Base-by-base conservation (phyloP, 92 coral and sea anemone genomes). In the Epizoanthus rinbou region DNA sequence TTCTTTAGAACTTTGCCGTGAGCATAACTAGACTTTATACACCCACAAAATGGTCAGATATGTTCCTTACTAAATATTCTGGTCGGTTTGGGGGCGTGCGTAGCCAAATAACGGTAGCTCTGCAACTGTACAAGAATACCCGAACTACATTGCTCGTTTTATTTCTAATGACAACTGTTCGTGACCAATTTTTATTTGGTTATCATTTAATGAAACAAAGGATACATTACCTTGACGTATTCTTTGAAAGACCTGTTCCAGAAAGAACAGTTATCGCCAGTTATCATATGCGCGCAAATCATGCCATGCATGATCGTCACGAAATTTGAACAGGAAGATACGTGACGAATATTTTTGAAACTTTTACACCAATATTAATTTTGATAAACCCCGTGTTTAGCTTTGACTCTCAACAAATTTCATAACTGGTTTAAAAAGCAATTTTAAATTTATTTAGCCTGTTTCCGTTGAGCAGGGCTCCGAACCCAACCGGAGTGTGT, bases 331-430 rank as follows among this genome's bases (percentile, higher is more conserved):
- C 4, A 17, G 43, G 52, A 78, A 60, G 25, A 19, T 21, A 15
- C 7, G 10, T 78, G 82, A 78, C 82, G 82, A 63, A 62, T 21
- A 60, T 63, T 69, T 69, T 69, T 41, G 22, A 78, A 62, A 78
- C 35, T 17, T 17, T 74, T 23, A n/a, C 14, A 76, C 66, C n/a
- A 75, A 33, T 50, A 9, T 57, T 31, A 4, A 37, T 5, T 3
- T 2, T 41, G 33, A n/a, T 21, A 8, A 39, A 33, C 18, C 47
- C 6, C 13, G 18, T 39, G 15, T 50, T 50, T 50, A 50, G 54
- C 54, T 50, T 50, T 11, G 15, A 50, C 54, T 9, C 54, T 50
- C 11, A 50, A 11, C 14, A 6, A 9, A 11, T 11, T 50, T 50
- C 54, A 35, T 25, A 63, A 7, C 56, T 52, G 17, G 25, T 19